A percentile compares a stretch with the other conserved stretches of the same genome.
These are phyloP conservation scores for Drosophila sordidapex DNA, from an alignment of 2,888 invertebrate species.

Conservation along the genomic window DNA sequence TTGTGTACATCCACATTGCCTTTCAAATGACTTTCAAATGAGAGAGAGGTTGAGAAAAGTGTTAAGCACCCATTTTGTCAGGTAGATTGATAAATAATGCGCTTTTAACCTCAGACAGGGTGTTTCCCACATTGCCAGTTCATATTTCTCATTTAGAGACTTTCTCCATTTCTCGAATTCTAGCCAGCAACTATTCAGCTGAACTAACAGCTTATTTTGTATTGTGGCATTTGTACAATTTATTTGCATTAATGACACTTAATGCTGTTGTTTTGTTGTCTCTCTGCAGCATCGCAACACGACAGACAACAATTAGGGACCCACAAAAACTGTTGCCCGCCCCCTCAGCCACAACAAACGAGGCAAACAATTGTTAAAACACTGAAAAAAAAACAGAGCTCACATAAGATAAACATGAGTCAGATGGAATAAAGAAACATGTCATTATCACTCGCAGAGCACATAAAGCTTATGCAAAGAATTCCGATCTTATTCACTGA, in stretches of 20 bases:
- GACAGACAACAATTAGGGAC: slow-evolving; percentile 42
- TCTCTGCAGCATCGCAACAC: slow-evolving; percentile 36
- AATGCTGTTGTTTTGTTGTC: slow-evolving; percentile 45
- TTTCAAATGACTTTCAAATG: slow-evolving; percentile 57
- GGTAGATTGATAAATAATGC: slow-evolving; percentile 42
- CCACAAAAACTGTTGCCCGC: slow-evolving; percentile 2
- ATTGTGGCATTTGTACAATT: slow-evolving; percentile 58
- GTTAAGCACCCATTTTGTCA: not conserved
- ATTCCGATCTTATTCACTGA: slow-evolving; percentile 16
- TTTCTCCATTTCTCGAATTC: slow-evolving; percentile 29
- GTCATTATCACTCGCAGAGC: slow-evolving; percentile 53
- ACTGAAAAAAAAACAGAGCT: slow-evolving; percentile 11
- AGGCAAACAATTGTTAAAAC: slow-evolving; percentile 69
- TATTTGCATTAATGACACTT: slow-evolving; percentile 79
- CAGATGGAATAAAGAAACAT: slow-evolving; percentile 38
- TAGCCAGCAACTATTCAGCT: slow-evolving; percentile 4
- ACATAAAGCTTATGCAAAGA: slow-evolving; percentile 33
- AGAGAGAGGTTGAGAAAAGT: not conserved
- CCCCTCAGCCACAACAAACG: slow-evolving; percentile 28
- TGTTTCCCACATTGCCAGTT: slow-evolving; percentile 40
- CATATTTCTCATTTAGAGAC: slow-evolving; percentile 28
- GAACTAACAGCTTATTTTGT: slow-evolving; percentile 45
- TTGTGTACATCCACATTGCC: slow-evolving; percentile 17
- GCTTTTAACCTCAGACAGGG: slow-evolving; percentile 61
- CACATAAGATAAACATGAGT: slow-evolving; percentile 19